Conservation (phyloP, 2,888 invertebrate genomes). For the Mesochorus sp. region DNA sequence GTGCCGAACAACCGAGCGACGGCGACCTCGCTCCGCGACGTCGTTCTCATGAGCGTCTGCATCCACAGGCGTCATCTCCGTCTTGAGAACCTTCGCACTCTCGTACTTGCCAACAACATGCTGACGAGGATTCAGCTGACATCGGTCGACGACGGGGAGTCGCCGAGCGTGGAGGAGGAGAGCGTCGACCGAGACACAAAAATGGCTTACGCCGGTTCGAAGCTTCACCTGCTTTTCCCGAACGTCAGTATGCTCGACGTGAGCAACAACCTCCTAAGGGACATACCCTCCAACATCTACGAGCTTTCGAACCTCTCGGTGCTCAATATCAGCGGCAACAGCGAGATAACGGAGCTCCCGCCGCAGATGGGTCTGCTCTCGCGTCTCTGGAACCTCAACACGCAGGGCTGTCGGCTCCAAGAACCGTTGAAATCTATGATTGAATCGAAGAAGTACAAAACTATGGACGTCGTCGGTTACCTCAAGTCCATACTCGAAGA, state of each 20-base stretch:
- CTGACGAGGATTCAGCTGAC: conserved; percentile 91
- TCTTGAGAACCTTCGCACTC: conserved; percentile 90
- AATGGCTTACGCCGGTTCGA: conserved; percentile 71
- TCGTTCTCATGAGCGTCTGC: conserved; percentile 91
- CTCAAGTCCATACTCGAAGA: conserved; percentile 94
- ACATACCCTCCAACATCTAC: conserved; percentile 92
- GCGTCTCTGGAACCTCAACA: conserved; percentile 98
- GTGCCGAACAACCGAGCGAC: conserved; percentile 78
- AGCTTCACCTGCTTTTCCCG: conserved; percentile 90
- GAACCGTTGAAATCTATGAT: conserved; percentile 96
- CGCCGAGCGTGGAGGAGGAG: conserved; percentile 84
- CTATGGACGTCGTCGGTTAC: conserved; percentile 97
- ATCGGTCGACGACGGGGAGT: conserved; percentile 90
- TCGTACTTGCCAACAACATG: conserved; percentile 94
- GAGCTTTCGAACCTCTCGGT: conserved; percentile 95
- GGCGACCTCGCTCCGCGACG: conserved; percentile 87
- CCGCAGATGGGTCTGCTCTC: conserved; percentile 97
- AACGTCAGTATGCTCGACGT: conserved; percentile 97
- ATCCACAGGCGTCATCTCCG: conserved; percentile 92
- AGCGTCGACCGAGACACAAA: conserved; percentile 76
- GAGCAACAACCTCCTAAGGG: conserved; percentile 91
- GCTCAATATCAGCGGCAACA: conserved; percentile 94
- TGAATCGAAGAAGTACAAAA: conserved; percentile 95
- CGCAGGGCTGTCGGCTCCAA: conserved; percentile 92
- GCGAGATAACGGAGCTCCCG: conserved; percentile 93